Evolutionary conservation across 1,140 invertebrate genomes (phyloP).

Genomic region (Drosophila takahashii): DNA sequence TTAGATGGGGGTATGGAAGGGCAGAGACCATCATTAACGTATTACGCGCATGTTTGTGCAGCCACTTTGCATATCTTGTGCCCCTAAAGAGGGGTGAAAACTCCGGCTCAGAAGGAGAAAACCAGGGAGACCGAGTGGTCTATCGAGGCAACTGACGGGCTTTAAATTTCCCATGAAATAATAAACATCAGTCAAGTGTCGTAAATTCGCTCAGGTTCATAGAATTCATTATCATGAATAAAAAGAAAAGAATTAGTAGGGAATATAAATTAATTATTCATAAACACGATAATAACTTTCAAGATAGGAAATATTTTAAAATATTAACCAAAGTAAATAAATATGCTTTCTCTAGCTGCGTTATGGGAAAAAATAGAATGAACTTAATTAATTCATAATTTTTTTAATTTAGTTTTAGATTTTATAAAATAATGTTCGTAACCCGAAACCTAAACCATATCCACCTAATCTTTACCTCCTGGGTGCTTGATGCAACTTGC

Average conservation of each 20-base stretch:
- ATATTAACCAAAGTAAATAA: too few relatives aligned
- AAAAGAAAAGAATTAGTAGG: too few relatives aligned
- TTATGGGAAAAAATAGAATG: too few relatives aligned
- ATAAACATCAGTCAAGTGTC: slow-evolving; percentile 44
- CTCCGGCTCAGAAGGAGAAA: background rate
- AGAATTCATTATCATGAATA: slow-evolving; percentile 22
- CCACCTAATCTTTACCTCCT: slow-evolving; percentile 25
- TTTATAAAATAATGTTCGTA: too few relatives aligned
- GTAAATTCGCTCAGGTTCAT: slow-evolving; percentile 34
- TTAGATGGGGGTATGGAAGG: background rate
- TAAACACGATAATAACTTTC: background rate
- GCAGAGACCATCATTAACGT: slow-evolving; percentile 69
- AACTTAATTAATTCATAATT: too few relatives aligned
- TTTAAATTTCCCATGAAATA: slow-evolving; percentile 41
- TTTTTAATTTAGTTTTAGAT: too few relatives aligned
- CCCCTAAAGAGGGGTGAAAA: slow-evolving; percentile 7
- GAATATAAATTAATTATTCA: background rate
- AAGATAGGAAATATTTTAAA: too few relatives aligned
- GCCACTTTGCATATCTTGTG: slow-evolving; percentile 72
- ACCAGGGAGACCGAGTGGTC: background rate
- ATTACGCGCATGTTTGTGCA: slow-evolving; percentile 77
- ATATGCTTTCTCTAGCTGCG: too few relatives aligned
- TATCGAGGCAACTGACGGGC: background rate
- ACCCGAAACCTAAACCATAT: slow-evolving; percentile 21
- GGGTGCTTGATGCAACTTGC: slow-evolving; percentile 18